phyloP scores from a whole-genome alignment of 2,888 invertebrate species.

The Acleris sparsana region DNA sequence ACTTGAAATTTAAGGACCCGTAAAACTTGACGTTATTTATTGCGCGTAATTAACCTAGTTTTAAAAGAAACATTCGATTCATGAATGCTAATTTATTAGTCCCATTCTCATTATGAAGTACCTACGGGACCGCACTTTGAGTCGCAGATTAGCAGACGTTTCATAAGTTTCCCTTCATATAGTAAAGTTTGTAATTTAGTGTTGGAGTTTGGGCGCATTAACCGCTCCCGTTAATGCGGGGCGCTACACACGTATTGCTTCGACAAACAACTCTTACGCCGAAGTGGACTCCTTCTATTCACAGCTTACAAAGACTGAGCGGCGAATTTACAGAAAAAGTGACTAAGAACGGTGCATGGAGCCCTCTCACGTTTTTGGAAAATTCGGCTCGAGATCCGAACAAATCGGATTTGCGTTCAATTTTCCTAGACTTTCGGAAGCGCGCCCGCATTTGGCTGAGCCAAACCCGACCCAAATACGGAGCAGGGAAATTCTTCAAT shows the following conservation, averaged over 20 bases:
- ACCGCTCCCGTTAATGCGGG: constrained; percentile 43
- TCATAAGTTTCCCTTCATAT: constrained; percentile 46
- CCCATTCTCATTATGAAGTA: constrained; percentile 34
- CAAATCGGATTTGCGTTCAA: constrained; percentile 81
- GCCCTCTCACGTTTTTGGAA: constrained; percentile 58
- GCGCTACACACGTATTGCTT: constrained; percentile 34
- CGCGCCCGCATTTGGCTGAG: constrained; percentile 58
- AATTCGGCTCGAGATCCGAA: constrained; percentile 61
- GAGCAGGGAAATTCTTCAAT: constrained; percentile 60
- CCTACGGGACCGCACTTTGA: constrained; percentile 36
- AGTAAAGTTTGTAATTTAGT: constrained; percentile 51
- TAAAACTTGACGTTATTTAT: constrained; percentile 34
- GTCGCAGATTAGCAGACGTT: constrained; percentile 49
- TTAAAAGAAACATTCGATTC: constrained; percentile 17
- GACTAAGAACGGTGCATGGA: constrained; percentile 52
- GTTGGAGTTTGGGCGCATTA: constrained; percentile 45
- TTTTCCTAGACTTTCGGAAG: constrained; percentile 75
- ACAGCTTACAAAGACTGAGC: constrained; percentile 13
- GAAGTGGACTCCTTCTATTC: constrained; percentile 9
- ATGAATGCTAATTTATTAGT: constrained; percentile 25
- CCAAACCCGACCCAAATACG: constrained; percentile 67
- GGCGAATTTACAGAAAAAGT: constrained; percentile 32
- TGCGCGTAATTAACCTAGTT: constrained; percentile 26
- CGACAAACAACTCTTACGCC: constrained; percentile 8
- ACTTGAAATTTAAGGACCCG: constrained; percentile 29